Percentiles rank a stretch among this genome's conserved stretches.
Evolutionary conservation across 2,113 vertebrate genomes (phyloP).

Genomic region (Apeltes quadracus): DNA sequence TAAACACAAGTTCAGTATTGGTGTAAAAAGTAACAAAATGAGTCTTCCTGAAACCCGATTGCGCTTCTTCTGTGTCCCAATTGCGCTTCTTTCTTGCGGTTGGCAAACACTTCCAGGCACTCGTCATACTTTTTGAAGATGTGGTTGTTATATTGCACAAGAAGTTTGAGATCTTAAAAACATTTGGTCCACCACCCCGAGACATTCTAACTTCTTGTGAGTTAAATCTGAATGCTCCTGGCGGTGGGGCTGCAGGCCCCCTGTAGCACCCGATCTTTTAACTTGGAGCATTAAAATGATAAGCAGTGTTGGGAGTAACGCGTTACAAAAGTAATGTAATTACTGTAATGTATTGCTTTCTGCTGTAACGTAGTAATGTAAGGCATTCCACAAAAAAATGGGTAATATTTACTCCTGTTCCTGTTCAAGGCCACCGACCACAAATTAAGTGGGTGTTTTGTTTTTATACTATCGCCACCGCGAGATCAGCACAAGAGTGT

Average conservation of each 20-base stretch:
- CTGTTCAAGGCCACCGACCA: too few species aligned
- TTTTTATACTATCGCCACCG: too few species aligned
- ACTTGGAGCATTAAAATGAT: background rate
- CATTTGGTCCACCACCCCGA: background rate
- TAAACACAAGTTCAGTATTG: background rate
- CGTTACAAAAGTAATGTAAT: too few species aligned
- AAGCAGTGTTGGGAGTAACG: too few species aligned
- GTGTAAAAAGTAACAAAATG: background rate
- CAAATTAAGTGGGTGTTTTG: too few species aligned
- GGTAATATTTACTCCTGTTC: too few species aligned
- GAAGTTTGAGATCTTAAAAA: background rate
- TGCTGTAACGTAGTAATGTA: too few species aligned
- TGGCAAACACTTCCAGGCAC: background rate
- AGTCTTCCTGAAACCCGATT: background rate
- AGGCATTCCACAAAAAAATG: too few species aligned
- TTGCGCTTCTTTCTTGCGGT: background rate
- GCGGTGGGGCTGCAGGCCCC: background rate
- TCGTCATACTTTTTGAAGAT: background rate
- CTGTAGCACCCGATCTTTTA: background rate
- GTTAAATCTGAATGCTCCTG: background rate
- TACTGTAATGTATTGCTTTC: too few species aligned
- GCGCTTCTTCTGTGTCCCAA: background rate
- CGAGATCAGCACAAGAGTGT: too few species aligned
- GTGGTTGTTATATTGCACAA: background rate
- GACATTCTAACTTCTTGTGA: background rate